A percentile compares a stretch with the other conserved stretches of the same genome.
Evolutionary conservation across 2,797 vertebrate genomes (phyloP).

Genomic region (Myiotriccus ornatus): DNA sequence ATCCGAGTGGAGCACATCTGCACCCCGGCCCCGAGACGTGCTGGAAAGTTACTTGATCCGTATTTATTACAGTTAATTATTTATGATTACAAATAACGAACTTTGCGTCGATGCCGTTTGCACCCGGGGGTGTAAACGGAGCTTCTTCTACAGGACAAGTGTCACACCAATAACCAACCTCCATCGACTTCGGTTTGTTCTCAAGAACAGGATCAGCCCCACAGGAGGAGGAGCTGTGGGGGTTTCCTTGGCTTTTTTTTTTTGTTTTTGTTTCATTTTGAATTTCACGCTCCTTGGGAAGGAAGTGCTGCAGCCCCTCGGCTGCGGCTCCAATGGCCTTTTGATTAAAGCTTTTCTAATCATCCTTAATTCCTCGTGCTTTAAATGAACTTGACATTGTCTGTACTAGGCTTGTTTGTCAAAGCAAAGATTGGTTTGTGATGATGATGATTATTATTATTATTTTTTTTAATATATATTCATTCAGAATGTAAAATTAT

Average conservation of each 20-base stretch:
- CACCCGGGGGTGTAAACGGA: conserved; percentile 84
- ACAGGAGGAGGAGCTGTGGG: background rate
- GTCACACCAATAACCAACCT: conserved; percentile 80
- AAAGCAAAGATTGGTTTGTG: conserved; percentile 19
- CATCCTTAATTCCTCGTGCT: conserved; percentile 35
- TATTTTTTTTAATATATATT: conserved; percentile 48
- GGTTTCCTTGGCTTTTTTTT: background rate
- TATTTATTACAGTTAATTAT: conserved; percentile 99
- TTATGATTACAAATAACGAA: conserved; percentile 94
- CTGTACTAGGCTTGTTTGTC: conserved; percentile 45
- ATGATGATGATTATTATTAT: background rate
- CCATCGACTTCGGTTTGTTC: conserved; percentile 35
- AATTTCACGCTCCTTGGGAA: background rate
- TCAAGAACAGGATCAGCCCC: conserved; percentile 14
- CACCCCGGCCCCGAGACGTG: conserved; percentile 78
- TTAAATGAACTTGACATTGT: conserved; percentile 32
- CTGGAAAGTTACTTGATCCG: conserved; percentile 90
- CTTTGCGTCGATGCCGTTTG: conserved; percentile 80
- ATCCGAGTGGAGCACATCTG: conserved; percentile 68
- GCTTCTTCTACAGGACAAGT: conserved; percentile 77
- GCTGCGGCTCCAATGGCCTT: conserved; percentile 23
- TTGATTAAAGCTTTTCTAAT: conserved; percentile 56
- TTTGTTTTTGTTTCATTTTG: background rate
- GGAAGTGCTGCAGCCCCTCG: background rate
- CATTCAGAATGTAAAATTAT: conserved; percentile 59